These are phyloP conservation scores for Drosophila insularis DNA, from an alignment of 1,140 invertebrate species.

Conservation along the genomic window DNA sequence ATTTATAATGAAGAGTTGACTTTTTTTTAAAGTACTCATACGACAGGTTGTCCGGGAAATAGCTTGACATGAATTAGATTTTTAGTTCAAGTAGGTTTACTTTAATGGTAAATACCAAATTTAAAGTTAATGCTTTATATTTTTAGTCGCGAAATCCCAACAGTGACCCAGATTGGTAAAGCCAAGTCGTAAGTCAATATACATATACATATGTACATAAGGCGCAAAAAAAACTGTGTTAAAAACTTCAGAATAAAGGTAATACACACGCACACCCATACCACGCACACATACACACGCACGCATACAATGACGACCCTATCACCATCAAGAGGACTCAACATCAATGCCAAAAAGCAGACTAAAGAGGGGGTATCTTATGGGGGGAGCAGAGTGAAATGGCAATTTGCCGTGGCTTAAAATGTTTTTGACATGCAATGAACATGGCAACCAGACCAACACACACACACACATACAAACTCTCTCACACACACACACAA, in stretches of 20 bases:
- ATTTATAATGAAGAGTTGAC: too few relatives aligned
- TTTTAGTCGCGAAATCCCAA: constrained; percentile 9
- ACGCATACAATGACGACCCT: constrained; percentile 1
- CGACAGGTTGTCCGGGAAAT: neutral
- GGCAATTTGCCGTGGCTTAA: constrained; percentile 48
- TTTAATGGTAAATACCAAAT: too few relatives aligned
- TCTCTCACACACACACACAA: constrained; percentile 6
- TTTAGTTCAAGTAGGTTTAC: too few relatives aligned
- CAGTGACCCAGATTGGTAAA: constrained; percentile 45
- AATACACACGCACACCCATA: constrained; percentile 1
- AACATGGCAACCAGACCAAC: constrained; percentile 37
- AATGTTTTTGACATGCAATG: constrained; percentile 71
- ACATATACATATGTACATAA: neutral
- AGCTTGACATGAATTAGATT: too few relatives aligned
- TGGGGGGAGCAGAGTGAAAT: neutral
- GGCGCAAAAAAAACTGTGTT: constrained; percentile 12
- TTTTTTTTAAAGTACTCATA: neutral
- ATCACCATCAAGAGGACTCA: constrained; percentile 41
- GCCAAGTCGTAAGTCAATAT: neutral
- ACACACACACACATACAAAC: constrained; percentile 15
- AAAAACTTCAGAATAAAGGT: constrained; percentile 29
- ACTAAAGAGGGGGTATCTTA: neutral
- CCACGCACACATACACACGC: constrained; percentile 1
- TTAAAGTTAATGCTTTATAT: constrained; percentile 16
- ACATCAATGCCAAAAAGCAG: constrained; percentile 47